phyloP scores from a whole-genome alignment of 2,113 vertebrate genomes.

The Pavo muticus region DNA sequence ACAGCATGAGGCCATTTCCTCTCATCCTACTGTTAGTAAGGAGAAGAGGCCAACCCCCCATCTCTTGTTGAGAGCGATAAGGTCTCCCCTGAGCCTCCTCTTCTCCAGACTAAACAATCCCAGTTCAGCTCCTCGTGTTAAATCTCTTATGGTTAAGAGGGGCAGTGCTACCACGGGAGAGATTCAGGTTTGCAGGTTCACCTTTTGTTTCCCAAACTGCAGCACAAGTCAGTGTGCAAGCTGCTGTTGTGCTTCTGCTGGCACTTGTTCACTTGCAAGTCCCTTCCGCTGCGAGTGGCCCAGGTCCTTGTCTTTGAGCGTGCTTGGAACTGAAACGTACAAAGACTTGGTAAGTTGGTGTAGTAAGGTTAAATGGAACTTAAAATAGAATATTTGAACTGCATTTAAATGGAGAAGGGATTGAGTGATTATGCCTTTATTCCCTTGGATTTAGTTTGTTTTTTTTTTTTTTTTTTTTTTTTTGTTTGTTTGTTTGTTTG shows the following conservation, averaged over 20 bases:
- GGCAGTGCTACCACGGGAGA: not conserved
- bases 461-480: too few species aligned
- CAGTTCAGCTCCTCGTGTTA: too few species aligned
- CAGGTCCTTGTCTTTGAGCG: rapidly evolving
- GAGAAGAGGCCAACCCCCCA: too few species aligned
- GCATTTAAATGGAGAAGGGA: not conserved
- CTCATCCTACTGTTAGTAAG: too few species aligned
- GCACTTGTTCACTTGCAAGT: not conserved
- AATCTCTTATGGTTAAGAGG: not conserved
- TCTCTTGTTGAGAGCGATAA: too few species aligned
- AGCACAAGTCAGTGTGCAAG: rapidly evolving
- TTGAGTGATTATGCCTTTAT: not conserved
- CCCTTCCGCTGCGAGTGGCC: not conserved
- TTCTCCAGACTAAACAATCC: too few species aligned
- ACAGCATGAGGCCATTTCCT: too few species aligned
- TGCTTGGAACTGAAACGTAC: not conserved
- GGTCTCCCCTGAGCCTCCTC: too few species aligned
- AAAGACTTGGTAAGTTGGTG: not conserved
- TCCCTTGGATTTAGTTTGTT: not conserved
- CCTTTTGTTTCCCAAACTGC: not conserved
- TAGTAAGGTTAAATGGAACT: not conserved
- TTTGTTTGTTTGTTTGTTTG: too few species aligned
- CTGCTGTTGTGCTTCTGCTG: rapidly evolving
- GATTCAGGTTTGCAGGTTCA: rapidly evolving
- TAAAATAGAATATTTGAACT: not conserved